Evolutionary conservation across 2,113 vertebrate species (phyloP), one percentile per base, ranked within the genome.

Genomic region (Sylvia atricapilla): DNA sequence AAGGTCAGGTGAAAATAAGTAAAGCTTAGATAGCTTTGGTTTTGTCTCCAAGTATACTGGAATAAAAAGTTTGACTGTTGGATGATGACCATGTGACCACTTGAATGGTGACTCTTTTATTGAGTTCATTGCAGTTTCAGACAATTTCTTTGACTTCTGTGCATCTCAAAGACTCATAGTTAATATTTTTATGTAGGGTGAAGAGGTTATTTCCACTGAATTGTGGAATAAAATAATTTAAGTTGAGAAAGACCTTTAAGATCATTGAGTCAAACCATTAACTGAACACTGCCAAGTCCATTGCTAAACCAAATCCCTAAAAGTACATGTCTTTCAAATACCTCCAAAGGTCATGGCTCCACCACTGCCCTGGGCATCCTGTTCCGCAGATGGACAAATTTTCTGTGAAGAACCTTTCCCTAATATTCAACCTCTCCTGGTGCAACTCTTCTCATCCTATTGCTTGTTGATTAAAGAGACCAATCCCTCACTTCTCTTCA

Each of bases 381-480:
- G 4, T 35, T 70, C 12, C 37, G 63, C 21, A 25, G 49, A 25
- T 50, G 49, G 7, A 46, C 4, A 67, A 59, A 52, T 19, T 43
- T 49, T 37, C 23, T 43, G 27, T 44, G 59, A 28, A 59, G 31
- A 50, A 33, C 37, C 37, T 28, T 73, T 52, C 33, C 27, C 4
- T 50, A 58, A 37, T 27, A 64, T 64, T 58, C 10, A 50, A 7
- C 27, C 10, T 50, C 5, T 8, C 31, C 12, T 58, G 43, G 7
- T 37, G 35, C 25, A 50, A 37, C 15, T 4, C 21, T 18, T 66
- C 76, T 74, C 19, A 5, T 43, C 15, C 12, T 44, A 28, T 73
- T 0, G 0, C 12, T 20, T 0, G 0, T 6, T 73, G 11, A 18
- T 25, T 41, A 64, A 43, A 64, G 22, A 88, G 14, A 22, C 9